Percentiles rank a stretch among this genome's conserved stretches.
Evolutionary conservation across 2,797 vertebrate genomes (phyloP).

Genomic region (Anabacerthia variegaticeps): DNA sequence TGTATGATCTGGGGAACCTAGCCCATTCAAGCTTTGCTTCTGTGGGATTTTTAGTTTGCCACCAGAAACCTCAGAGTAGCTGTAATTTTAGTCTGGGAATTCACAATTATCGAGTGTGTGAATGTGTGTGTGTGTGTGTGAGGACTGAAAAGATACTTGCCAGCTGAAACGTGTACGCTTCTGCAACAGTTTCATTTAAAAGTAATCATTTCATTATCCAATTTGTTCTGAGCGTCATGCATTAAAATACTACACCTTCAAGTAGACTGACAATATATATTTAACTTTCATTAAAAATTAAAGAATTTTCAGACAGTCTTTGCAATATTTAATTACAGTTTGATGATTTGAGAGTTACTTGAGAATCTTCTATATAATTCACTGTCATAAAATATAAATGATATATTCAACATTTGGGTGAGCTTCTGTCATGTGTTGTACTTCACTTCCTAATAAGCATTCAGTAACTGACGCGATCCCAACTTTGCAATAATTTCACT

Average conservation of each 20-base stretch:
- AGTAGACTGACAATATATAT: constrained; percentile 63
- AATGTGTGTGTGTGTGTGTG: neutral
- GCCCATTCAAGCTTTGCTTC: constrained; percentile 30
- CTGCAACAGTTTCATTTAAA: constrained; percentile 65
- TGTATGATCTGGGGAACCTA: constrained; percentile 6
- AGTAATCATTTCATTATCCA: constrained; percentile 69
- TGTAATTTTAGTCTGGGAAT: constrained; percentile 55
- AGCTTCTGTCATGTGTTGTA: constrained; percentile 35
- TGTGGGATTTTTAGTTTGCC: constrained; percentile 58
- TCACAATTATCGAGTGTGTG: constrained; percentile 36
- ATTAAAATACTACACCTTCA: constrained; percentile 66
- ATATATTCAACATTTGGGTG: constrained; percentile 58
- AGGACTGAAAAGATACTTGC: constrained; percentile 9
- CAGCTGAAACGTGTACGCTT: constrained; percentile 43
- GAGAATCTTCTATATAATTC: constrained; percentile 66
- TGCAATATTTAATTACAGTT: constrained; percentile 73
- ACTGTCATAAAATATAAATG: constrained; percentile 66
- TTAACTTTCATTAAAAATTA: constrained; percentile 71
- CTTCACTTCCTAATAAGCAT: constrained; percentile 39
- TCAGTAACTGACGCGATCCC: neutral
- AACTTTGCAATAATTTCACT: constrained; percentile 42
- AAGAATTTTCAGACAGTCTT: constrained; percentile 68
- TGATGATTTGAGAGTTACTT: constrained; percentile 67
- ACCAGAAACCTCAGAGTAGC: constrained; percentile 61
- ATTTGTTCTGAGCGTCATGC: constrained; percentile 58